Conservation (phyloP, 2,888 invertebrate genomes). For the Drosophila antonietae region DNA sequence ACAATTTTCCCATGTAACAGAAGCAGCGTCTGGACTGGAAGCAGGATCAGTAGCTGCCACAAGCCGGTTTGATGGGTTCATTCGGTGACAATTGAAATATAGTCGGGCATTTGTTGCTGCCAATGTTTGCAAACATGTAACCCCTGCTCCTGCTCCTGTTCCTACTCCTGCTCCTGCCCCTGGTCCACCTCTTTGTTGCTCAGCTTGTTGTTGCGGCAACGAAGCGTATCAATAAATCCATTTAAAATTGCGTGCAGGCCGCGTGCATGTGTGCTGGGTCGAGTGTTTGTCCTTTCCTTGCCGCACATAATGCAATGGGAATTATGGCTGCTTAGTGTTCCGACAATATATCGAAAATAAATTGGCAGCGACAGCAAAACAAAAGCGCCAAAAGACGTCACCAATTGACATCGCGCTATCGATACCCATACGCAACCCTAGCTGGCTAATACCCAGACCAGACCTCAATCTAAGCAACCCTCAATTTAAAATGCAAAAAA, state of each 20-base stretch:
- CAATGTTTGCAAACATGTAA: conserved; percentile 77
- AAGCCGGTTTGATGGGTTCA: conserved; percentile 72
- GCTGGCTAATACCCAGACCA: conserved; percentile 46
- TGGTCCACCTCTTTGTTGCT: neutral
- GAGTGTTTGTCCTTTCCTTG: conserved; percentile 66
- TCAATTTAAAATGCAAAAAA: conserved; percentile 75
- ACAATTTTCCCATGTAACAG: conserved; percentile 62
- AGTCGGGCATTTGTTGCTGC: conserved; percentile 68
- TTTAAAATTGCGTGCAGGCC: conserved; percentile 75
- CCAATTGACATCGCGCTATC: conserved; percentile 68
- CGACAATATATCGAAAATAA: conserved; percentile 66
- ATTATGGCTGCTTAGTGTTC: conserved; percentile 75
- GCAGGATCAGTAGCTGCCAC: conserved; percentile 32
- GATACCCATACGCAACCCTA: conserved; percentile 30
- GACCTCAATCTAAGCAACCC: conserved; percentile 52
- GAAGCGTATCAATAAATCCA: conserved; percentile 78
- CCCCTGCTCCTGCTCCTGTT: conserved; percentile 14
- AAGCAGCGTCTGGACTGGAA: neutral
- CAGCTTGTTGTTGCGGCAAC: conserved; percentile 57
- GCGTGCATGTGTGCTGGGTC: conserved; percentile 52
- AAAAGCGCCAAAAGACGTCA: conserved; percentile 68
- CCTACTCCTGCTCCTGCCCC: neutral
- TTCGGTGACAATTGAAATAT: conserved; percentile 83
- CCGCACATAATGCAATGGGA: conserved; percentile 71
- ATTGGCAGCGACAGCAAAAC: conserved; percentile 74